phyloP scores from a whole-genome alignment of 2,888 invertebrate species.

The Petrophora chlorosata region DNA sequence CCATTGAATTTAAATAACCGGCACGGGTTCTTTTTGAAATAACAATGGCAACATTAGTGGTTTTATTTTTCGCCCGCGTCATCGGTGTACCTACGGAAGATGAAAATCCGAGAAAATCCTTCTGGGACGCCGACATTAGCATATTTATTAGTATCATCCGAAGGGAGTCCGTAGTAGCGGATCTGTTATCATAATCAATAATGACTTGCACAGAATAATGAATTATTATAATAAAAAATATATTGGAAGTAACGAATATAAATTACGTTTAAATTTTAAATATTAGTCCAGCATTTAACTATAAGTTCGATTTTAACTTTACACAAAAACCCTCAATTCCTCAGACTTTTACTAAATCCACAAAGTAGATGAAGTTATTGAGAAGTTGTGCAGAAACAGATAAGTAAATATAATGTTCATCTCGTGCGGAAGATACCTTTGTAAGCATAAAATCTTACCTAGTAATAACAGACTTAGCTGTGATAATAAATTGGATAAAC shows the following conservation, averaged over 20 bases:
- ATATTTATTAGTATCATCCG: constrained; percentile 75
- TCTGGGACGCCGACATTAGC: constrained; percentile 75
- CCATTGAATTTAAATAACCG: background rate
- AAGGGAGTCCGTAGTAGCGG: constrained; percentile 53
- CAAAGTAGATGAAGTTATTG: too few species aligned
- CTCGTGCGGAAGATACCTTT: too few species aligned
- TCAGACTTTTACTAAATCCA: too few species aligned
- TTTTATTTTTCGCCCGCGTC: constrained; percentile 70
- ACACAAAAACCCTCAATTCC: too few species aligned
- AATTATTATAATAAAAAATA: background rate
- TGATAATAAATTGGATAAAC: too few species aligned
- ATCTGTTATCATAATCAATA: constrained; percentile 73
- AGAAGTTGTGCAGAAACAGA: too few species aligned
- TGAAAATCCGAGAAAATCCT: constrained; percentile 76
- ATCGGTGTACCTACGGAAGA: constrained; percentile 66
- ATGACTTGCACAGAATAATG: constrained; percentile 56
- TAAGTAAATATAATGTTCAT: too few species aligned
- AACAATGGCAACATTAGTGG: constrained; percentile 29
- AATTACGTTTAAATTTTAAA: background rate
- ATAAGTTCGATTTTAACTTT: too few species aligned
- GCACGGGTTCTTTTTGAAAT: background rate
- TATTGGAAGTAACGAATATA: background rate
- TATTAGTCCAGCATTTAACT: too few species aligned
- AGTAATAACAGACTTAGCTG: too few species aligned
- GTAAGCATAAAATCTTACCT: too few species aligned